Conservation (phyloP, 2,888 invertebrate genomes). For the Mythimna lalbum region DNA sequence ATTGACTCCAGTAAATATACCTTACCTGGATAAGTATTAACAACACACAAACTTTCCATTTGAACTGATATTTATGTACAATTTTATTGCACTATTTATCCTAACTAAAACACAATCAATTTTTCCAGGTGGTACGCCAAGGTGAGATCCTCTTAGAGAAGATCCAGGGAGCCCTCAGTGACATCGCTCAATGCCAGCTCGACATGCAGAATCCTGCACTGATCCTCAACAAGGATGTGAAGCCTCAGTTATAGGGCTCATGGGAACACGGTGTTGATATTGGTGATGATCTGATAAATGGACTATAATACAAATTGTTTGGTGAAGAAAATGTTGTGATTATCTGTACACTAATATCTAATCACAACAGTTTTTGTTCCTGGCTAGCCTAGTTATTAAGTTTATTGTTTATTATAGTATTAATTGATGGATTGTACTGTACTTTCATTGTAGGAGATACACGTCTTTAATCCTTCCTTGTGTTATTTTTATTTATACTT, state of each 20-base stretch:
- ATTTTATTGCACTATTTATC: neutral
- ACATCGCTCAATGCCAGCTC: slow-evolving; percentile 97
- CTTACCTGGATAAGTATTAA: too few relatives aligned
- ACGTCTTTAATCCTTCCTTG: neutral
- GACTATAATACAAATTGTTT: slow-evolving; percentile 18
- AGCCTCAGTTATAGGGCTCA: slow-evolving; percentile 83
- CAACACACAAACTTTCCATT: too few relatives aligned
- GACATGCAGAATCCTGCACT: slow-evolving; percentile 95
- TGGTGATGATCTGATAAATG: slow-evolving; percentile 44
- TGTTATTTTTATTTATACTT: neutral
- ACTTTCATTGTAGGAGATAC: neutral
- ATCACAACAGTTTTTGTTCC: neutral
- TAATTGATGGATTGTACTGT: neutral
- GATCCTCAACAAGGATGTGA: slow-evolving; percentile 85
- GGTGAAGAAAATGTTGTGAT: neutral
- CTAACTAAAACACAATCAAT: neutral
- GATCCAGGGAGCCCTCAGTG: slow-evolving; percentile 97
- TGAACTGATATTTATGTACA: too few relatives aligned
- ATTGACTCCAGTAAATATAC: too few relatives aligned
- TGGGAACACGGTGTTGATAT: slow-evolving; percentile 60
- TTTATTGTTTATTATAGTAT: slow-evolving; percentile 12
- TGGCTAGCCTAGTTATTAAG: slow-evolving; percentile 4
- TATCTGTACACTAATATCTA: neutral
- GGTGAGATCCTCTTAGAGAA: slow-evolving; percentile 96
- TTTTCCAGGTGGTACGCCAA: slow-evolving; percentile 93